These are phyloP conservation scores for Pluvialis apricaria DNA, from an alignment of 2,113 vertebrate genomes.

Conservation along the genomic window DNA sequence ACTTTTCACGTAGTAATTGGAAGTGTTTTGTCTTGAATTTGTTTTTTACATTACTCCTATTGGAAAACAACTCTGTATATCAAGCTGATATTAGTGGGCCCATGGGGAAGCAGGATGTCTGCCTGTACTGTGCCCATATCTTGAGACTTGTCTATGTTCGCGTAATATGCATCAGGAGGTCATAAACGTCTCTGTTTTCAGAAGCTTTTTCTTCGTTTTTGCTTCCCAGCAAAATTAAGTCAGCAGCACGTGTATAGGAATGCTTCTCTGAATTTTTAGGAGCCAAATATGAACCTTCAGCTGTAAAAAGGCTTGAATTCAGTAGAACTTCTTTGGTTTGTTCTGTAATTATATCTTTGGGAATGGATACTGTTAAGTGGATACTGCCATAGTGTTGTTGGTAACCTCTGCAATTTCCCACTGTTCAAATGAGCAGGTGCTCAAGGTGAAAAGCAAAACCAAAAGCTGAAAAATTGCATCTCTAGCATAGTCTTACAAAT, in stretches of 20 bases:
- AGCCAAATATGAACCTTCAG: neutral
- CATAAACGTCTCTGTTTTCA: neutral
- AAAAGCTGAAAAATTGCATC: neutral
- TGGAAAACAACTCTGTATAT: neutral
- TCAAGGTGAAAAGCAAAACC: neutral
- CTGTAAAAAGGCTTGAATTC: neutral
- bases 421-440: neutral
- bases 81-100: neutral
- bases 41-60: neutral
- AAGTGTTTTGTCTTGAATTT: neutral
- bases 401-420: neutral
- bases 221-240: neutral
- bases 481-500: neutral
- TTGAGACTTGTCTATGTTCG: fast-evolving
- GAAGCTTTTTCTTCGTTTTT: neutral
- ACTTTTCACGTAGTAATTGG: neutral
- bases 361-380: neutral
- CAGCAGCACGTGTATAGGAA: neutral
- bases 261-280: neutral
- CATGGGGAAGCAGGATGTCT: neutral
- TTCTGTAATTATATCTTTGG: neutral
- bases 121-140: neutral
- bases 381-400: neutral
- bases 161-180: neutral
- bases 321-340: neutral